Evolutionary conservation across 2,888 invertebrate species (phyloP), one percentile per base, ranked within the genome.

Genomic region (Diarsia brunnea): DNA sequence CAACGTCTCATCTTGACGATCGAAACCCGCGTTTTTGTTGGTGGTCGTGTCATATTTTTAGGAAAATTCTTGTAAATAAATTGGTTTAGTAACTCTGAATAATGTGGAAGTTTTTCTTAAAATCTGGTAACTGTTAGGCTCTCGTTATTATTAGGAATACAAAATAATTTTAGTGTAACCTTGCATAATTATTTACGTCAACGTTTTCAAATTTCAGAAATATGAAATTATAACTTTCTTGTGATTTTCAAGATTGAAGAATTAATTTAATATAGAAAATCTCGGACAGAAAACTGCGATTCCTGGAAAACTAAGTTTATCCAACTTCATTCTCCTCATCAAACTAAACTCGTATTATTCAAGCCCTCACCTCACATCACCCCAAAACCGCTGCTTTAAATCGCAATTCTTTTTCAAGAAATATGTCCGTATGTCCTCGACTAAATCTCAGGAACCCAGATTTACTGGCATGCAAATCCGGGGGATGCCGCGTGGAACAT

Each of bases 401-500:
- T 85, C 87, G 88, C 85, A 84, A 89, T 91, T 88, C 69, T 90
- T 87, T 87, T 84, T 73, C 87, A 88, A 87, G 90, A 91, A 91
- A 92, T 93, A 91, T 90, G 90, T 91, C 89, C 88, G 87, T 84
- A 88, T 89, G 90, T 90, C 88, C 86, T 84, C 81, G 84, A 84
- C 86, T 90, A 91, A 91, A 91, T 89, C 91, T 91, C 84, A 86
- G 88, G 63, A 74, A 78, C 71, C 88, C 90, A 91, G 91, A 92
- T 93, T 93, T 92, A 91, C 88, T 87, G 87, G 89, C 88, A 89
- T 89, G 90, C 90, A 92, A 93, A 93, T 93, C 92, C 93, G 84
- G 79, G 84, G 76, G 88, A 76, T 78, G 74, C 69, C 81, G 74
- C 84, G 89, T 85, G 89, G 84, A 86, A 87, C 90, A 90, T 93